Base-by-base conservation (phyloP, 2,888 invertebrate genomes). In the Drosophila imparisetae region DNA sequence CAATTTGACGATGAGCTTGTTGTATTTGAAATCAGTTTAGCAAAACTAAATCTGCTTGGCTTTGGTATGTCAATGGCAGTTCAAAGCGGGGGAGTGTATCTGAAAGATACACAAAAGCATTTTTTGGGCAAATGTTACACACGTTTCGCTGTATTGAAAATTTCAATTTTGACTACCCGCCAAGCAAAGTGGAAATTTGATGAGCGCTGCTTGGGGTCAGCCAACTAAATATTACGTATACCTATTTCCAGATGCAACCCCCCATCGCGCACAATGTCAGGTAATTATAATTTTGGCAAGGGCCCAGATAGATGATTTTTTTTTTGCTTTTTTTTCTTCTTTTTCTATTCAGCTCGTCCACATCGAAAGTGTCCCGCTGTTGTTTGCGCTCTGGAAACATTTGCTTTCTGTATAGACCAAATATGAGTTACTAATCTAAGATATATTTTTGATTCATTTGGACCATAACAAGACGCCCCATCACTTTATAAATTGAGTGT, bases 281-380 rank as follows among this genome's bases (percentile, higher is more conserved):
- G 79, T 79, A 79, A 76, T 80, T 79, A 77, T 77, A 73, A 64
- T 80, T 77, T 79, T 79, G 80, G 80, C 80, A 80, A 80, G 70
- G 66, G 73, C 67, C 79, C 79, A 80, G 63, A 64, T 65, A 72
- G 61, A 57, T 68, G 64, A 38, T 34, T 57, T 50, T 62, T n/a
- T 13, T 57, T 21, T 32, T 24, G 24, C 38, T 13, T 18, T 36
- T 29, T 6, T 18, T 53, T 18, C 18, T 18, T 38, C 7, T 24
- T 59, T 34, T 48, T 45, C 32, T 42, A 11, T 45, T 74, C 53
- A 40, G 27, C 61, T 52, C 18, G 21, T 55, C 54, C 60, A 48
- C 53, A 54, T 42, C 3, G 15, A 57, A 76, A 68, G 73, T 55
- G 38, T 50, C 69, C 69, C 74, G 76, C 66, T 74, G 76, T 13